Evolutionary conservation across 1,140 invertebrate species (phyloP).

Genomic region (Drosophila aff.): DNA sequence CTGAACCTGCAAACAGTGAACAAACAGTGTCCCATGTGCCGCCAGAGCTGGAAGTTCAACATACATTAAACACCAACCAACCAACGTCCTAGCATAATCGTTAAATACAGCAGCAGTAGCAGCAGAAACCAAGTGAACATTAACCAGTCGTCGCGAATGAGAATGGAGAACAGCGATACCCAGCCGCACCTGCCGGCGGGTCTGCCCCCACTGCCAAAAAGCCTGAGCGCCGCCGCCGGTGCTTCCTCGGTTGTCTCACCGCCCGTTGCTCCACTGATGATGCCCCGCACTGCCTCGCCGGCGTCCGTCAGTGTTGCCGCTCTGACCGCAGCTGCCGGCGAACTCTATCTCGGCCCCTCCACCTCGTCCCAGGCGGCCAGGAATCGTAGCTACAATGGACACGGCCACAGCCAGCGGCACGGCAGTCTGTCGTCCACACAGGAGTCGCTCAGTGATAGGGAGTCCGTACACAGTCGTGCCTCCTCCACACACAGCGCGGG

Average conservation of each 20-base stretch:
- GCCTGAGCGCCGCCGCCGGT: slow-evolving; percentile 91
- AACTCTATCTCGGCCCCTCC: slow-evolving; percentile 77
- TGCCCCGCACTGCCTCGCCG: slow-evolving; percentile 32
- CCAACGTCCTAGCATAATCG: slow-evolving; percentile 18
- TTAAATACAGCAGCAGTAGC: slow-evolving; percentile 7
- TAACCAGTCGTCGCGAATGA: slow-evolving; percentile 38
- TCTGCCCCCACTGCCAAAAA: slow-evolving; percentile 93
- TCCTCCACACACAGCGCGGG: slow-evolving; percentile 75
- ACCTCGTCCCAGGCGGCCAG: slow-evolving; percentile 66
- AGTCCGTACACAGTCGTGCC: slow-evolving; percentile 79
- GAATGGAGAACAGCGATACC: slow-evolving; percentile 67
- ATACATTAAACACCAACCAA: slow-evolving; percentile 86
- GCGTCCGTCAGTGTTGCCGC: slow-evolving; percentile 51
- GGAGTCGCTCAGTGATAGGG: slow-evolving; percentile 78
- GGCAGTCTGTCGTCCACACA: slow-evolving; percentile 74
- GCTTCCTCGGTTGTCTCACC: slow-evolving; percentile 76
- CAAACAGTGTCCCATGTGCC: slow-evolving; percentile 99
- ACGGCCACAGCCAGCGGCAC: slow-evolving; percentile 58
- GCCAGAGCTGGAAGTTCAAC: slow-evolving; percentile 99
- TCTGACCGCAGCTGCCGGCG: slow-evolving; percentile 53
- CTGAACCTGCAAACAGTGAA: slow-evolving; percentile 97
- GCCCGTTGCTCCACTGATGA: slow-evolving; percentile 25
- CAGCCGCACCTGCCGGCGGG: slow-evolving; percentile 86
- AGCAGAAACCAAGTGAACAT: slow-evolving; percentile 32
- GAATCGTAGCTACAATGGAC: slow-evolving; percentile 68